phyloP scores from a whole-genome alignment of 1,140 invertebrate genomes.

The Drosophila orosa region DNA sequence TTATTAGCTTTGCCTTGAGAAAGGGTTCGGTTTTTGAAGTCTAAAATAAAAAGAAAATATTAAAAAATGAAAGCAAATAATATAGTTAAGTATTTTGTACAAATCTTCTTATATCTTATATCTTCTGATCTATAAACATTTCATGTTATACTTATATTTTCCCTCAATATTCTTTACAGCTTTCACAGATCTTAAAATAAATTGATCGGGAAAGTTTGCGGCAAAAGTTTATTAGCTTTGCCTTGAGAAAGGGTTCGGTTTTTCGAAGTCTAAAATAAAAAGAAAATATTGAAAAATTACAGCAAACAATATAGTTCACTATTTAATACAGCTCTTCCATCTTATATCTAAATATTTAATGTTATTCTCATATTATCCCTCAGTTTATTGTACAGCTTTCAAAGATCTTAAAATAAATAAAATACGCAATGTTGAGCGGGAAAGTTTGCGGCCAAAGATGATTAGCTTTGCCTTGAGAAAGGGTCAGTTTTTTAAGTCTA shows the following conservation, averaged over 20 bases:
- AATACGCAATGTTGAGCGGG: slow-evolving; percentile 38
- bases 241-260: neutral
- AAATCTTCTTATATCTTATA: no score
- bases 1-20: slow-evolving; percentile 17
- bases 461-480: slow-evolving; percentile 13
- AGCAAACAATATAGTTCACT: no score
- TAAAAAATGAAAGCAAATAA: neutral
- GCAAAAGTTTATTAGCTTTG: slow-evolving; percentile 19
- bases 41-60: neutral
- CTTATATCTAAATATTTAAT: no score
- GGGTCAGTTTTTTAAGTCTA: neutral
- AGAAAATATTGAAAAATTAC: neutral
- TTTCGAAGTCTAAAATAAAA: neutral
- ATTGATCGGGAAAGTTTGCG: slow-evolving; percentile 32
- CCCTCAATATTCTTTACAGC: no score
- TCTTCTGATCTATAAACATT: no score
- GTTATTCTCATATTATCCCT: no score
- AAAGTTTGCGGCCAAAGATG: slow-evolving; percentile 29
- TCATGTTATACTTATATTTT: no score
- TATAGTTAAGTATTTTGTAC: no score
- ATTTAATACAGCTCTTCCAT: no score
- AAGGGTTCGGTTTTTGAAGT: neutral
- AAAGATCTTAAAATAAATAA: no score
- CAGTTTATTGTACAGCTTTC: no score
- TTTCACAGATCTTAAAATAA: no score